A percentile compares a stretch with the other conserved stretches of the same genome.
These are phyloP conservation scores for Centruroides sculpturatus DNA, from an alignment of 1,140 invertebrate genomes.

Conservation along the genomic window DNA sequence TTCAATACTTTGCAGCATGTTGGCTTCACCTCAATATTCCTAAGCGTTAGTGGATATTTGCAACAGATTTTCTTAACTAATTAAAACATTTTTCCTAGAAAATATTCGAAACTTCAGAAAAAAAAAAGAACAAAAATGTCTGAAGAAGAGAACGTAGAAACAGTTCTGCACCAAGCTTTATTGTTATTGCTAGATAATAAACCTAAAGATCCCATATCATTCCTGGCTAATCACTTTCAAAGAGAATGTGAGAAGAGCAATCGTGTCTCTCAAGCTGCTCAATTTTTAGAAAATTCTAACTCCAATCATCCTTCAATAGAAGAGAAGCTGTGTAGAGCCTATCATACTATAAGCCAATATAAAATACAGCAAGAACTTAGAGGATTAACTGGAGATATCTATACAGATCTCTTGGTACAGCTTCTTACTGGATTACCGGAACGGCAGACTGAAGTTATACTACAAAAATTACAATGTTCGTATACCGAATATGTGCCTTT, in stretches of 20 bases:
- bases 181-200: constrained; percentile 10
- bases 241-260: constrained; percentile 13
- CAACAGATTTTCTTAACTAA: too few relatives aligned
- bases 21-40: too few relatives aligned
- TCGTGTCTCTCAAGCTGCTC: constrained; percentile 9
- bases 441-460: constrained; percentile 5
- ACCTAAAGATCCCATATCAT: constrained; percentile 13
- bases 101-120: too few relatives aligned
- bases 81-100: too few relatives aligned
- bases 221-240: constrained; percentile 10
- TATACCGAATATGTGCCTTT: constrained; percentile 12
- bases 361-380: constrained; percentile 1
- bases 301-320: constrained; percentile 11
- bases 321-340: constrained; percentile 7
- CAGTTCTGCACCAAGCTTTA: constrained; percentile 5
- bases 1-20: too few relatives aligned
- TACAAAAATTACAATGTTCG: constrained; percentile 10
- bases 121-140: too few relatives aligned
- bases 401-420: constrained; percentile 12
- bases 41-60: too few relatives aligned
- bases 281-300: constrained; percentile 10
- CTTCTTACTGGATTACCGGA: constrained; percentile 4
- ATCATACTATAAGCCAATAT: constrained; percentile 11
- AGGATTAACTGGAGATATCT: constrained; percentile 14
- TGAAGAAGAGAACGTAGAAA: constrained; percentile 6